Evolutionary conservation across 2,888 invertebrate genomes (phyloP).

Genomic region (Junonia oenone): DNA sequence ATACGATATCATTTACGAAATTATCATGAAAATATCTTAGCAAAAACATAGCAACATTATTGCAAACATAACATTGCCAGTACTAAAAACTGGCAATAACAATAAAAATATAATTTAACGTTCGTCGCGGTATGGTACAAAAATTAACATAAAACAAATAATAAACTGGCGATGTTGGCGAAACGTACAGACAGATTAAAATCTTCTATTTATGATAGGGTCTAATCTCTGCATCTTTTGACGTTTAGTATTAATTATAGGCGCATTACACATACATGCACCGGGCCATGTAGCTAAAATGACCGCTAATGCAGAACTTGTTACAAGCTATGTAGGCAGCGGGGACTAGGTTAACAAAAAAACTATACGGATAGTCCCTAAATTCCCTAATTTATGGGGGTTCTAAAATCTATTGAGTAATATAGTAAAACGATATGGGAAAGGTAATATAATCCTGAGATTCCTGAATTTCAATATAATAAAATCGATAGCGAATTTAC

Average conservation of each 20-base stretch:
- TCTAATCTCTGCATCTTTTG: conserved; percentile 23
- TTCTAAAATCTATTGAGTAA: no score
- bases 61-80: neutral
- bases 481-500: no score
- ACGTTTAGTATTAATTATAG: conserved; percentile 28
- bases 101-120: conserved; percentile 15
- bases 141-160: conserved; percentile 22
- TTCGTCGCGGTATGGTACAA: neutral
- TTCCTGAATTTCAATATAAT: no score
- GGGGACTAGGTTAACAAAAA: conserved; percentile 9
- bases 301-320: conserved; percentile 15
- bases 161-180: conserved; percentile 17
- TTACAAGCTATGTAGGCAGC: conserved; percentile 17
- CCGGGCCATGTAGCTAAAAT: conserved; percentile 17
- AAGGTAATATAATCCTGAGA: no score
- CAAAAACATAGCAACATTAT: neutral
- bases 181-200: conserved; percentile 16
- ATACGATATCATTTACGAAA: no score
- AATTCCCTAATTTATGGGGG: no score
- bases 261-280: conserved; percentile 13
- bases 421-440: no score
- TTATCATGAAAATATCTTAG: neutral
- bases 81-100: neutral
- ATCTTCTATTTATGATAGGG: conserved; percentile 22
- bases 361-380: neutral